phyloP scores from a whole-genome alignment of 2,797 vertebrate species.

The Simalia tracyae region DNA sequence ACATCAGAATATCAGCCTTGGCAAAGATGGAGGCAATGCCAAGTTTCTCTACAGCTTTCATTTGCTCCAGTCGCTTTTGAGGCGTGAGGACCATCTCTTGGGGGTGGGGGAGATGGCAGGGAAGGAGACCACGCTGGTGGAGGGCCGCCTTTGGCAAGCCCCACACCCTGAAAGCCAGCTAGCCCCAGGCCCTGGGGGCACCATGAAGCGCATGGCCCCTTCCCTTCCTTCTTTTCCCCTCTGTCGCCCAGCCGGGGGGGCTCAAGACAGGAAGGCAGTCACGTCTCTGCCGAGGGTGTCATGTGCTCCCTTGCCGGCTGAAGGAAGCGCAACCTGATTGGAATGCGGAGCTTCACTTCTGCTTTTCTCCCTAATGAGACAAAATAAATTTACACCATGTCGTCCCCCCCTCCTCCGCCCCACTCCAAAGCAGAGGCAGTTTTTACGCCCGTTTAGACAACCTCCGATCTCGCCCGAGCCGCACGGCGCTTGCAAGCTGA shows the following conservation, averaged over 20 bases:
- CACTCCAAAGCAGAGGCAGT: slow-evolving; percentile 41
- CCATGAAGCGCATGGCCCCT: no score
- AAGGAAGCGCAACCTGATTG: fast-evolving
- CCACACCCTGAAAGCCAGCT: neutral
- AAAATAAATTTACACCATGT: slow-evolving; percentile 31
- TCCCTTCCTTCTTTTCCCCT: neutral
- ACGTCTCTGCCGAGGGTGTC: neutral
- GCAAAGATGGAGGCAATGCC: neutral
- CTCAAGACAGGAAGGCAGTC: neutral
- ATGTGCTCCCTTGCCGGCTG: neutral
- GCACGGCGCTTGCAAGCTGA: slow-evolving; percentile 42
- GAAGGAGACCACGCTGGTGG: neutral
- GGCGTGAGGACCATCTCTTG: neutral
- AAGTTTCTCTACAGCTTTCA: neutral
- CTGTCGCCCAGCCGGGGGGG: neutral
- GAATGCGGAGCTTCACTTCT: neutral
- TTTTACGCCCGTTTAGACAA: slow-evolving; percentile 46
- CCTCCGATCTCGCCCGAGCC: slow-evolving; percentile 30
- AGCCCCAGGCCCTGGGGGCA: neutral
- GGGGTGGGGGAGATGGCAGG: neutral
- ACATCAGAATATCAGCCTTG: neutral
- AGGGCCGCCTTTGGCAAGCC: neutral
- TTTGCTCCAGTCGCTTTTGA: neutral
- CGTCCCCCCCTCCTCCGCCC: neutral
- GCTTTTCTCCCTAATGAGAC: slow-evolving; percentile 39